A percentile compares a stretch with the other conserved stretches of the same genome.
These are phyloP conservation scores for Ondatra zibethicus DNA, from an alignment of 2,113 vertebrate genomes.

Conservation along the genomic window DNA sequence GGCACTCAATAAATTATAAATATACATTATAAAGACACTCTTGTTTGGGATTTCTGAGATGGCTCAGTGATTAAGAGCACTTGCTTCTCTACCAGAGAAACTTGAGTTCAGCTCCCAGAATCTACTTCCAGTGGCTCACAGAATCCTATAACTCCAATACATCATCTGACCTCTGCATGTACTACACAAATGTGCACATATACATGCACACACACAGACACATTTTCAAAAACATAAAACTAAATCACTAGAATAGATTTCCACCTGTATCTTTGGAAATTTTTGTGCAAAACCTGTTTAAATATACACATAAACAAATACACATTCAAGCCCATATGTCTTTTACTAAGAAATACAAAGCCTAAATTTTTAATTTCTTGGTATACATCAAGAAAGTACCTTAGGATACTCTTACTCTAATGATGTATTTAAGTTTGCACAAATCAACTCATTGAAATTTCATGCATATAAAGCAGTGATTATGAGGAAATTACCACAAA, in stretches of 20 bases:
- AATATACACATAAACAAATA: not conserved
- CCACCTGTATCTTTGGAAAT: not conserved
- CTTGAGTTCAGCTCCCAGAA: not conserved
- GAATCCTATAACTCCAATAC: not conserved
- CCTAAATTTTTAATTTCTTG: not conserved
- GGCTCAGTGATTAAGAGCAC: not conserved
- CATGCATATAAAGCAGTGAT: too few relatives aligned
- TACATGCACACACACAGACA: not conserved
- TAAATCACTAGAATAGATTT: not conserved
- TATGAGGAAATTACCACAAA: not conserved
- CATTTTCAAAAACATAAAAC: not conserved
- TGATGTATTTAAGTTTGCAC: not conserved
- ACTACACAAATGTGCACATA: not conserved
- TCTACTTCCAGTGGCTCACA: not conserved
- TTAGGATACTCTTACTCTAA: not conserved
- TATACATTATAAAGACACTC: not conserved
- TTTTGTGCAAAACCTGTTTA: not conserved
- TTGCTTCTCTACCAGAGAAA: not conserved
- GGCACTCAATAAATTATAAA: not conserved
- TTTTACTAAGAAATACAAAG: not conserved
- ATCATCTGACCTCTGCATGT: not conserved
- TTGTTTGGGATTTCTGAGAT: not conserved
- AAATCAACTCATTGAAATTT: not conserved
- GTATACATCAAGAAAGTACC: not conserved
- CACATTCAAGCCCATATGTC: not conserved